phyloP scores from a whole-genome alignment of 2,797 vertebrate genomes.

The Hoplostethus atlanticus region DNA sequence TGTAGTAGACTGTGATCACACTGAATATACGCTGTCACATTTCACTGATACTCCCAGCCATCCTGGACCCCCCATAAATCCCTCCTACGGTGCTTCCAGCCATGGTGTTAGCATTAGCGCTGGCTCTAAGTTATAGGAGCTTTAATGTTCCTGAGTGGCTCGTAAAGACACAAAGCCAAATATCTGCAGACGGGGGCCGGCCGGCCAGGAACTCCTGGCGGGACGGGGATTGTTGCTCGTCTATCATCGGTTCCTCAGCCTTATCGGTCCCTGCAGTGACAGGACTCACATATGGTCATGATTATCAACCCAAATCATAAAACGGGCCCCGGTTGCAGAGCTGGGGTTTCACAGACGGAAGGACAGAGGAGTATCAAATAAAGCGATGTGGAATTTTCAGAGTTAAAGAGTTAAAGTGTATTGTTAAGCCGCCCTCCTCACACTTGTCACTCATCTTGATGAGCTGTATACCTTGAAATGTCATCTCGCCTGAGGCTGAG shows the following conservation, averaged over 20 bases:
- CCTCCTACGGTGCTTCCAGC: not conserved
- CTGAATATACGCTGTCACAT: not conserved
- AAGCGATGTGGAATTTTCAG: no score
- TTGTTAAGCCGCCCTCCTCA: no score
- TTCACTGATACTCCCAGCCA: not conserved
- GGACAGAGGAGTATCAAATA: no score
- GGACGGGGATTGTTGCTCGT: not conserved
- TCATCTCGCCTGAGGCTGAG: no score
- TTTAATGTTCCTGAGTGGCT: not conserved
- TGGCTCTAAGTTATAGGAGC: not conserved
- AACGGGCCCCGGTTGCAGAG: not conserved
- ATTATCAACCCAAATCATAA: constrained; percentile 7
- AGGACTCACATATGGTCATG: not conserved
- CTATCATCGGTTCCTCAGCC: not conserved
- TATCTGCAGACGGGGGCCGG: not conserved
- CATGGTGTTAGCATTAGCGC: not conserved
- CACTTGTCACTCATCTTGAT: no score
- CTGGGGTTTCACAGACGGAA: not conserved
- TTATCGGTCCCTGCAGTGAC: not conserved
- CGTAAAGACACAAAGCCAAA: not conserved
- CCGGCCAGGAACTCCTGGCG: no score
- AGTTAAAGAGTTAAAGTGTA: no score
- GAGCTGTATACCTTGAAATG: no score
- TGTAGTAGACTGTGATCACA: not conserved
- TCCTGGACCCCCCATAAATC: not conserved